phyloP scores from a whole-genome alignment of 2,113 vertebrate species.

The Entelurus aequoreus region DNA sequence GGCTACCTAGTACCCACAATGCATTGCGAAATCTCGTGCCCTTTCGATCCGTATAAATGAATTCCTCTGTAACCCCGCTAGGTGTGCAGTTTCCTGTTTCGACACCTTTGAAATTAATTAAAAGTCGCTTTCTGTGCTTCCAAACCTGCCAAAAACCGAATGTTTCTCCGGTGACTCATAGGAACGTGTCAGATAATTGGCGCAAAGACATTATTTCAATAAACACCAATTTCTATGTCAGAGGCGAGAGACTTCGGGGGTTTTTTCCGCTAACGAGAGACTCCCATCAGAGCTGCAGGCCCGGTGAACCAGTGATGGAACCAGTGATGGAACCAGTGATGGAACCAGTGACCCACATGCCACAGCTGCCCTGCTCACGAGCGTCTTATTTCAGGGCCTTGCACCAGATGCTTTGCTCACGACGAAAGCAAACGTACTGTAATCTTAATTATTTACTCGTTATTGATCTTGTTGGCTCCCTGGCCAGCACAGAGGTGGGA shows the following conservation, averaged over 20 bases:
- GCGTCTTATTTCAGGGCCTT: slow-evolving; percentile 59
- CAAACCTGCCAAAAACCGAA: slow-evolving; percentile 43
- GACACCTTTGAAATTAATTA: slow-evolving; percentile 37
- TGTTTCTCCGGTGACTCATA: slow-evolving; percentile 59
- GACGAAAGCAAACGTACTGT: slow-evolving; percentile 24
- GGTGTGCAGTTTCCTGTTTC: slow-evolving; percentile 41
- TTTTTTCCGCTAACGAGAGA: slow-evolving; percentile 55
- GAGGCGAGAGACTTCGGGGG: slow-evolving; percentile 34
- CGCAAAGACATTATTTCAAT: slow-evolving; percentile 58
- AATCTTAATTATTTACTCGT: slow-evolving; percentile 30
- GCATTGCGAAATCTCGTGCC: too few species aligned
- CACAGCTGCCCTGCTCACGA: slow-evolving; percentile 54
- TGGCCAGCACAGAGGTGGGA: slow-evolving; percentile 10
- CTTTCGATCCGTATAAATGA: not conserved
- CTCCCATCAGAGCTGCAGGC: slow-evolving; percentile 56
- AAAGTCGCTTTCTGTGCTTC: slow-evolving; percentile 29
- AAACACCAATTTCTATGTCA: slow-evolving; percentile 55
- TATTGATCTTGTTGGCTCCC: slow-evolving; percentile 41
- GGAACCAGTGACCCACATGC: slow-evolving; percentile 52
- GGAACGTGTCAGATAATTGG: slow-evolving; percentile 60
- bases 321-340: too few species aligned
- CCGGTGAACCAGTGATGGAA: slow-evolving; percentile 8
- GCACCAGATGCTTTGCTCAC: slow-evolving; percentile 38
- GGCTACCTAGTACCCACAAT: too few species aligned
- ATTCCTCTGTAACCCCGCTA: slow-evolving; percentile 11